A percentile compares a stretch with the other conserved stretches of the same genome.
Evolutionary conservation across 2,113 vertebrate genomes (phyloP).

Genomic region (Maccullochella peelii): DNA sequence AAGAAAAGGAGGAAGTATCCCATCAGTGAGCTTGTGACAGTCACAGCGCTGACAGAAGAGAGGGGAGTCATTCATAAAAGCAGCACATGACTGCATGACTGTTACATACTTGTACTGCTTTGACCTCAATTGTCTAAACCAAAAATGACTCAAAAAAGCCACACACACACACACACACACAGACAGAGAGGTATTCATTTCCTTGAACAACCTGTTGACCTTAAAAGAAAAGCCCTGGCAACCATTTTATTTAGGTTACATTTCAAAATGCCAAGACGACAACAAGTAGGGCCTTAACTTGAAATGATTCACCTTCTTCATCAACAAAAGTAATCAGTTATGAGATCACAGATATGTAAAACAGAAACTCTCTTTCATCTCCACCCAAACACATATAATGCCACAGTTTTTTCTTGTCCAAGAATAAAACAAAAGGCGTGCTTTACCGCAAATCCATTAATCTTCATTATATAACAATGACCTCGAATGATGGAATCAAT

Average conservation of each 20-base stretch:
- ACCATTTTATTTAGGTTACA: not conserved
- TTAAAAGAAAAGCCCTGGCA: not conserved
- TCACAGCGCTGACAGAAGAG: constrained; percentile 69
- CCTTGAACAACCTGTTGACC: constrained; percentile 10
- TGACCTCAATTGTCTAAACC: constrained; percentile 35
- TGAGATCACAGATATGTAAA: constrained; percentile 9
- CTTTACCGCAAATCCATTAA: constrained; percentile 21
- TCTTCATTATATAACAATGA: constrained; percentile 23
- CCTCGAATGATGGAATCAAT: constrained; percentile 13
- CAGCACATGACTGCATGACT: constrained; percentile 76
- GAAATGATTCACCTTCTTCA: not conserved
- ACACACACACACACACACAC: not conserved
- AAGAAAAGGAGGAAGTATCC: constrained; percentile 63
- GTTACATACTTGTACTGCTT: constrained; percentile 66
- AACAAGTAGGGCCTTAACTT: not conserved
- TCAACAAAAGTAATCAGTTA: not conserved
- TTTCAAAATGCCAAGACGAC: not conserved
- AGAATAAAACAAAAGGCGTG: not conserved
- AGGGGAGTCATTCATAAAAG: constrained; percentile 81
- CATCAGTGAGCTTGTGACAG: constrained; percentile 77
- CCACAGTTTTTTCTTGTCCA: not conserved
- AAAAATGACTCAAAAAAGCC: constrained; percentile 8
- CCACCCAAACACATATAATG: constrained; percentile 13
- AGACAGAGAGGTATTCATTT: not conserved
- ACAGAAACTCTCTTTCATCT: constrained; percentile 23